Conservation (phyloP, 2,797 vertebrate genomes). For the Pristis pectinata region DNA sequence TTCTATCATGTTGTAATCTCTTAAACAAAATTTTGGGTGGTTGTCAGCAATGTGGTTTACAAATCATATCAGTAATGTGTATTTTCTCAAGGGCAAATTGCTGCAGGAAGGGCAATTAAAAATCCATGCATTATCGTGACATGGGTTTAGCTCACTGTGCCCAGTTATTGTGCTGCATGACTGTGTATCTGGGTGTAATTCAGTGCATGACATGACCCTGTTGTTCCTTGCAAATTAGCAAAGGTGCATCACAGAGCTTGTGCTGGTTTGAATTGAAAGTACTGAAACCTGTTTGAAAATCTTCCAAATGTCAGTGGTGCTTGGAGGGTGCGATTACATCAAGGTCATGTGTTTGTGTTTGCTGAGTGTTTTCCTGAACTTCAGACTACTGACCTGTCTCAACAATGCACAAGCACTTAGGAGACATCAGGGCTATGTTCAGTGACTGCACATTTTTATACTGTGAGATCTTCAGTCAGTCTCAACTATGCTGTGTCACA, state of each 20-base stretch:
- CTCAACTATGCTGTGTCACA: neutral
- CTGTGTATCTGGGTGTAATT: neutral
- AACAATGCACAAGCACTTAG: neutral
- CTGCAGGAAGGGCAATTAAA: slow-evolving; percentile 13
- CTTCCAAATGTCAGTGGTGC: slow-evolving; percentile 29
- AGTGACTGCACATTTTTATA: neutral
- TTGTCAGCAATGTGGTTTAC: neutral
- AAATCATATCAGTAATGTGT: neutral
- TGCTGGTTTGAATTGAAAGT: neutral
- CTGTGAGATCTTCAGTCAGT: neutral
- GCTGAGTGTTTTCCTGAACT: slow-evolving; percentile 11
- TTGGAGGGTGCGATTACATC: slow-evolving; percentile 22
- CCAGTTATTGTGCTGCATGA: neutral
- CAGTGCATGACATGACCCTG: neutral
- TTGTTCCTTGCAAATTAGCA: slow-evolving; percentile 25
- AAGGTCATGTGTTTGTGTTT: slow-evolving; percentile 14
- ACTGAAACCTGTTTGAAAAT: slow-evolving; percentile 26
- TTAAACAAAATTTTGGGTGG: neutral
- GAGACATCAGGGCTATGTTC: slow-evolving; percentile 23
- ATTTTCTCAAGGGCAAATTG: slow-evolving; percentile 1
- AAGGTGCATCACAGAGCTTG: neutral
- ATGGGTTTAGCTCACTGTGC: neutral
- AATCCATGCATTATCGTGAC: neutral
- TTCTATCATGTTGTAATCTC: neutral
- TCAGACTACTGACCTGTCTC: slow-evolving; percentile 2